Conservation (phyloP, 1,140 invertebrate genomes). For the Colletes gigas region DNA sequence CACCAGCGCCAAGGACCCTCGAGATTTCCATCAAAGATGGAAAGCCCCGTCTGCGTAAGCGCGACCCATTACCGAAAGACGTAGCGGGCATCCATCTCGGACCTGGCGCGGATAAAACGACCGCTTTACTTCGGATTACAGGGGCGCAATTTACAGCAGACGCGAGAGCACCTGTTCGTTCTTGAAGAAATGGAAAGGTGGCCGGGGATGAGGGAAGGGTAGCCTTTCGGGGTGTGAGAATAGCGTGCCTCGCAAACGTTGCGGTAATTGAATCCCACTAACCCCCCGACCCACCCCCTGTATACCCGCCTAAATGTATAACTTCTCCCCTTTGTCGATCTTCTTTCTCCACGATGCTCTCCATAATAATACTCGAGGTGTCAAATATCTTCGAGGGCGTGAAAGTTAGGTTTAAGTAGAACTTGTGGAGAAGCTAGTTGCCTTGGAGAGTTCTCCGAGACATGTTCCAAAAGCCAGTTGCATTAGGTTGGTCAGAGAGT, state of each 20-base stretch:
- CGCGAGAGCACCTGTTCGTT: slow-evolving; percentile 80
- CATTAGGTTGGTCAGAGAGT: no score
- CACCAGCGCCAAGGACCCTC: slow-evolving; percentile 5
- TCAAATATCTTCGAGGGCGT: no score
- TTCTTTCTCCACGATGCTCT: neutral
- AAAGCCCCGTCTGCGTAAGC: slow-evolving; percentile 59
- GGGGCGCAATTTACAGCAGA: slow-evolving; percentile 80
- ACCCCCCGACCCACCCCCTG: slow-evolving; percentile 53
- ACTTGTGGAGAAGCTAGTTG: no score
- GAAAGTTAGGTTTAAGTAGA: no score
- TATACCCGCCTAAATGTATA: slow-evolving; percentile 64
- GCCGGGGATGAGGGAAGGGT: slow-evolving; percentile 48
- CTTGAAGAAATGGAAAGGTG: slow-evolving; percentile 77
- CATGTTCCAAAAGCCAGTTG: no score
- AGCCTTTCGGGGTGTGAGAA: slow-evolving; percentile 68
- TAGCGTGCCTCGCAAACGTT: slow-evolving; percentile 80
- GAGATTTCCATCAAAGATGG: slow-evolving; percentile 56
- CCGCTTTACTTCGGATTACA: slow-evolving; percentile 81
- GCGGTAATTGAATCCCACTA: slow-evolving; percentile 81
- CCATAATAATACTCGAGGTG: neutral
- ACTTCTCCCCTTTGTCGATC: slow-evolving; percentile 48
- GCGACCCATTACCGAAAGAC: slow-evolving; percentile 77
- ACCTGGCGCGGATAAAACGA: slow-evolving; percentile 79
- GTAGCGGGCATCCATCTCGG: slow-evolving; percentile 79
- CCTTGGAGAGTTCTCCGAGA: no score